Evolutionary conservation across 2,888 invertebrate species (phyloP).

Genomic region (Scaptodrosophila latifasciaeformis): DNA sequence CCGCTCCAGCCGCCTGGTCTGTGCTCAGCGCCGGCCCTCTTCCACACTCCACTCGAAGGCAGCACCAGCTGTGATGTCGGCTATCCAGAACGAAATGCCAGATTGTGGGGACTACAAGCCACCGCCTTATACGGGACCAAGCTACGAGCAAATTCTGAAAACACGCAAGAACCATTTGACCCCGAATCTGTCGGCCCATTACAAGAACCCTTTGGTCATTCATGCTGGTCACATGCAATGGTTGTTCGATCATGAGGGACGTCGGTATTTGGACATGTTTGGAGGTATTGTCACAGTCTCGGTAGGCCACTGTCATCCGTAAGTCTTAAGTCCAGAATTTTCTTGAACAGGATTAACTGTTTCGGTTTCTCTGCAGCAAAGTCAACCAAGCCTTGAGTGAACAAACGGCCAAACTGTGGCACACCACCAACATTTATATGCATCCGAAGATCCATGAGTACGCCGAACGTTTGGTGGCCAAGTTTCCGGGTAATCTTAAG

Average conservation of each 20-base stretch:
- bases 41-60: conserved; percentile 59
- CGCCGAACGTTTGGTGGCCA: conserved; percentile 85
- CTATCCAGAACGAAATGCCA: conserved; percentile 66
- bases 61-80: conserved; percentile 44
- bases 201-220: conserved; percentile 88
- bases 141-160: conserved; percentile 78
- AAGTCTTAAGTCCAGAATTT: no score
- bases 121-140: conserved; percentile 78
- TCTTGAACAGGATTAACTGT: no score
- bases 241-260: conserved; percentile 90
- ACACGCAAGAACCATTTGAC: conserved; percentile 81
- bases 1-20: conserved; percentile 27
- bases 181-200: conserved; percentile 84
- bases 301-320: conserved; percentile 99
- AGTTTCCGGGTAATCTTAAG: conserved; percentile 90
- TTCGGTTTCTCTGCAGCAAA: conserved; percentile 82
- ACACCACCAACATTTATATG: conserved; percentile 93
- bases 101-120: conserved; percentile 54
- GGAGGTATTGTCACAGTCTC: conserved; percentile 98
- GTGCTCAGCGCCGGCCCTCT: conserved; percentile 14
- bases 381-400: conserved; percentile 85
- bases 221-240: conserved; percentile 94
- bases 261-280: conserved; percentile 94
- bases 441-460: conserved; percentile 95
- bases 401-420: conserved; percentile 90